Conservation (phyloP, 2,113 vertebrate species). For the Myrmecobius fasciatus region DNA sequence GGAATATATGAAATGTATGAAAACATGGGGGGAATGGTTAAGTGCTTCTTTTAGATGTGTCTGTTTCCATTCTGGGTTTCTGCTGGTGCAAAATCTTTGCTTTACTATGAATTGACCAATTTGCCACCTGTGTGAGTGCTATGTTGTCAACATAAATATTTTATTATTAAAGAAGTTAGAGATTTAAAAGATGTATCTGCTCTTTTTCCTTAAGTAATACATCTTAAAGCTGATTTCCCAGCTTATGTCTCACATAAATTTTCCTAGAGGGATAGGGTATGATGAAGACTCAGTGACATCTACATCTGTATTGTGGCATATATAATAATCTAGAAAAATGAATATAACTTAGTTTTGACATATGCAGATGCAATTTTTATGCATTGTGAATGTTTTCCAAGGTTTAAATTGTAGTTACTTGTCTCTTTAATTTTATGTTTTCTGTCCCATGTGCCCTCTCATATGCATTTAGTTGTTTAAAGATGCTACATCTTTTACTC, state of each 20-base stretch:
- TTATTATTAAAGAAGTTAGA: constrained; percentile 13
- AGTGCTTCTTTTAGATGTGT: constrained; percentile 52
- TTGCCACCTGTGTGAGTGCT: constrained; percentile 13
- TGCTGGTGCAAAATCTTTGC: neutral
- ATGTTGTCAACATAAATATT: constrained; percentile 45
- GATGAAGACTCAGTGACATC: neutral
- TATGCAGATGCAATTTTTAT: neutral
- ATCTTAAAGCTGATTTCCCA: constrained; percentile 53
- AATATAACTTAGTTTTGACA: neutral
- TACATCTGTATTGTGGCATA: neutral
- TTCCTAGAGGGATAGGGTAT: neutral
- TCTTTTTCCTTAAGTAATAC: neutral
- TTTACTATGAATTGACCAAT: neutral
- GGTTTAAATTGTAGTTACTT: neutral
- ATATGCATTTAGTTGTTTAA: neutral
- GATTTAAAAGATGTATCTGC: constrained; percentile 1
- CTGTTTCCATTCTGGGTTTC: neutral
- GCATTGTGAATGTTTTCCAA: neutral
- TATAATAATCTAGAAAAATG: neutral
- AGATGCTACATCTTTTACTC: neutral
- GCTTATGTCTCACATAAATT: constrained; percentile 24
- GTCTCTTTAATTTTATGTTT: neutral
- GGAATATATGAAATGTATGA: constrained; percentile 52
- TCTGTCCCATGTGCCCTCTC: neutral
- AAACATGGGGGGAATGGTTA: constrained; percentile 62